These are phyloP conservation scores for Drosophila borborema DNA, from an alignment of 2,888 invertebrate genomes.

Conservation along the genomic window DNA sequence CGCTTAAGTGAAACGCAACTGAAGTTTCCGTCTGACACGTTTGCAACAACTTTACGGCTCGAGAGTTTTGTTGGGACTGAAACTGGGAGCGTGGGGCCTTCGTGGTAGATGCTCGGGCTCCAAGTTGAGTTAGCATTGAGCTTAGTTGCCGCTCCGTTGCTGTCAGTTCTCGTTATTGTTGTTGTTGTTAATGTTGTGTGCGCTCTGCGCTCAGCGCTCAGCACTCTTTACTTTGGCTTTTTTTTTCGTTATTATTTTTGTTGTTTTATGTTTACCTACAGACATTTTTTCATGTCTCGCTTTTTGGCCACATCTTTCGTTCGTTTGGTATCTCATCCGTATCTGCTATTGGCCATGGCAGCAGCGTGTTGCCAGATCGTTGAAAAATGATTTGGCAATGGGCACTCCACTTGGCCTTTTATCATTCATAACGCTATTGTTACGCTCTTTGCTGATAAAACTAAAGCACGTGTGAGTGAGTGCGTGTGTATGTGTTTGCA, in stretches of 20 bases:
- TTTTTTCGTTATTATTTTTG: constrained; percentile 11
- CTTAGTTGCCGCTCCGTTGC: constrained; percentile 44
- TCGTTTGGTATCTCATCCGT: constrained; percentile 49
- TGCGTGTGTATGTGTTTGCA: constrained; percentile 18
- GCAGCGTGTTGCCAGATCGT: constrained; percentile 52
- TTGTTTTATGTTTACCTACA: constrained; percentile 57
- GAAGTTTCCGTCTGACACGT: constrained; percentile 63
- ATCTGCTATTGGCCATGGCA: constrained; percentile 14
- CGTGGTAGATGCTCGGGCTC: constrained; percentile 44
- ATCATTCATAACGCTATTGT: constrained; percentile 28
- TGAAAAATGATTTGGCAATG: constrained; percentile 17
- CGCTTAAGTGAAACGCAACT: constrained; percentile 13
- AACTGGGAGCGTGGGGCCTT: constrained; percentile 40
- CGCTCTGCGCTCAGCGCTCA: constrained; percentile 4
- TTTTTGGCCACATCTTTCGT: constrained; percentile 74
- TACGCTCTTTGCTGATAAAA: constrained; percentile 40
- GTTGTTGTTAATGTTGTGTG: constrained; percentile 1
- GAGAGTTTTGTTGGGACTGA: constrained; percentile 67
- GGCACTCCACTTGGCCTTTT: constrained; percentile 9
- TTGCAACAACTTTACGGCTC: constrained; percentile 61
- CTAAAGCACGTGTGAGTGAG: constrained; percentile 16
- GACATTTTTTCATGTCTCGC: constrained; percentile 48
- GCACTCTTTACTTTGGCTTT: constrained; percentile 21
- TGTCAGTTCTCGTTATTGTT: constrained; percentile 17
- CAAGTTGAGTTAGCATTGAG: constrained; percentile 48